Evolutionary conservation across 2,888 invertebrate genomes (phyloP).

Genomic region (Tribolium freemani): DNA sequence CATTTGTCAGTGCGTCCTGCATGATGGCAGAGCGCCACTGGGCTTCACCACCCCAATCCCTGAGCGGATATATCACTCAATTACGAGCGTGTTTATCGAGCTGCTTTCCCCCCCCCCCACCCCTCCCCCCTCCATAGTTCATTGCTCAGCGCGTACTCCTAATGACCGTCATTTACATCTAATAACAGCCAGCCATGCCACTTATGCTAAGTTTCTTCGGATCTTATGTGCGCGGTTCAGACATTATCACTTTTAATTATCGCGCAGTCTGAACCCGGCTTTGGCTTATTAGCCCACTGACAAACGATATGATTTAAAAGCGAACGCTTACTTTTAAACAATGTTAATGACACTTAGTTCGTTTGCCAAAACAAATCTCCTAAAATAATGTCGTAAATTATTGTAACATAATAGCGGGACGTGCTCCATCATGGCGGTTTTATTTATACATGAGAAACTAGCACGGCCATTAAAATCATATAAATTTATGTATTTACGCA

Average conservation of each 20-base stretch:
- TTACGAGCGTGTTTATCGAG: constrained; percentile 60
- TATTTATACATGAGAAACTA: constrained; percentile 35
- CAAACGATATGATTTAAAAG: constrained; percentile 43
- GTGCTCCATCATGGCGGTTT: constrained; percentile 30
- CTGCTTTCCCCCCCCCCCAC: constrained; percentile 49
- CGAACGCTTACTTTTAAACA: constrained; percentile 36
- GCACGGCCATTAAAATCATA: constrained; percentile 40
- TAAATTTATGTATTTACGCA: constrained; percentile 40
- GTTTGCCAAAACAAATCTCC: constrained; percentile 42
- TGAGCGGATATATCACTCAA: constrained; percentile 59
- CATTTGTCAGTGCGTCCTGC: constrained; percentile 39
- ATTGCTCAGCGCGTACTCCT: constrained; percentile 54
- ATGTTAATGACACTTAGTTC: constrained; percentile 42
- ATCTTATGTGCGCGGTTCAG: constrained; percentile 27
- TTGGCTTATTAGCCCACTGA: constrained; percentile 37
- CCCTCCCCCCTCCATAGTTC: constrained; percentile 46
- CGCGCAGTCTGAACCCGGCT: neutral
- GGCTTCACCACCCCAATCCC: constrained; percentile 48
- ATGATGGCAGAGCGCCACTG: constrained; percentile 41
- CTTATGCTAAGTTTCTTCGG: constrained; percentile 51
- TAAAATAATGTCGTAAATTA: constrained; percentile 43
- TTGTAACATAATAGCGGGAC: constrained; percentile 37
- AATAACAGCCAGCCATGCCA: constrained; percentile 56
- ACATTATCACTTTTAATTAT: constrained; percentile 30
- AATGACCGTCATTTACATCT: constrained; percentile 59